Conservation (phyloP, 2,888 invertebrate genomes). For the Drymonia ruficornis region DNA sequence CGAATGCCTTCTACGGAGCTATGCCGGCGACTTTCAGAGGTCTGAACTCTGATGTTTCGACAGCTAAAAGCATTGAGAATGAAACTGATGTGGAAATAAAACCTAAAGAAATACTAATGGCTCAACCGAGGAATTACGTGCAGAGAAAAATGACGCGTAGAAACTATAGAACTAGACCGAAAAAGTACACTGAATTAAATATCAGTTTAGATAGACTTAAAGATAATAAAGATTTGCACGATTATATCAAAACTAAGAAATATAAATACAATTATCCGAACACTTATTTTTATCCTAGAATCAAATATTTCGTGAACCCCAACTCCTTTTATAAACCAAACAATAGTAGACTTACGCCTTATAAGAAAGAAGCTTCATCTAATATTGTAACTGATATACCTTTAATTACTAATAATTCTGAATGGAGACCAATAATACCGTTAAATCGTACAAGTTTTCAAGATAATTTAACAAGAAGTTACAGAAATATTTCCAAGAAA, state of each 20-base stretch:
- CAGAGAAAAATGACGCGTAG: conserved; percentile 70
- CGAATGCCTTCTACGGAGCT: conserved; percentile 69
- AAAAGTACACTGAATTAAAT: conserved; percentile 72
- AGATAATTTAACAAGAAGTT: conserved; percentile 34
- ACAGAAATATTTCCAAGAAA: conserved; percentile 40
- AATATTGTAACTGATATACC: conserved; percentile 34
- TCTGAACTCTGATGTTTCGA: conserved; percentile 68
- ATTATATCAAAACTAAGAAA: conserved; percentile 77
- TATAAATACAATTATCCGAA: conserved; percentile 76
- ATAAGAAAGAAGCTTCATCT: conserved; percentile 48
- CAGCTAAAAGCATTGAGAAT: conserved; percentile 58
- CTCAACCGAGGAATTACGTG: conserved; percentile 75
- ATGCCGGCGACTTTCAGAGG: conserved; percentile 77
- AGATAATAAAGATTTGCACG: conserved; percentile 74
- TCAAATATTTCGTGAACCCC: conserved; percentile 74
- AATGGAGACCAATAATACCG: conserved; percentile 72
- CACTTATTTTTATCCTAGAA: conserved; percentile 74
- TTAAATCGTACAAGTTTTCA: conserved; percentile 44
- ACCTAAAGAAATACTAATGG: conserved; percentile 68
- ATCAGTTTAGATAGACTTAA: conserved; percentile 71
- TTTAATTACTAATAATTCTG: conserved; percentile 42
- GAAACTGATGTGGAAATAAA: conserved; percentile 54
- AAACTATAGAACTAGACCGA: conserved; percentile 65
- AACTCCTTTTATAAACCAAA: conserved; percentile 59
- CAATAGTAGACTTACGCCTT: conserved; percentile 60